Base-by-base conservation (phyloP, 2,113 vertebrate genomes). In the Vulpes vulpes region DNA sequence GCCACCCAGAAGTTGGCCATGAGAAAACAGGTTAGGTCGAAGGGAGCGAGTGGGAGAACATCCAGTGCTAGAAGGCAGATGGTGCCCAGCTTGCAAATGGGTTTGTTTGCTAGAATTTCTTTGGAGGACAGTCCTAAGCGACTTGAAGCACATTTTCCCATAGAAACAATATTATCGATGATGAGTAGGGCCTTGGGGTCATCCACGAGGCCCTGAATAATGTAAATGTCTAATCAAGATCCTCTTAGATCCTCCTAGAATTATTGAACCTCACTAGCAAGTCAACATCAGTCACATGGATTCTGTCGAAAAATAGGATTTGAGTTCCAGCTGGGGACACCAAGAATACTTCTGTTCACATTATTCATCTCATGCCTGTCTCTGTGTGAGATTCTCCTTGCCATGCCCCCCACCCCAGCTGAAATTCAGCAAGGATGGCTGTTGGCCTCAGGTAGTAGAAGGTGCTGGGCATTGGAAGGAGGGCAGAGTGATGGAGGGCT, bases 1-100 rank as follows among this genome's bases (percentile, higher is more conserved):
- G 92, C 95, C 97, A 98, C 97, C 97, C 98, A 98, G 96, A 81
- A 98, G 97, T 64, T 97, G 96, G 97, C 92, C 81, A 2, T 85
- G 78, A 87, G 90, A 84, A 98, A 95, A 89, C 97, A 98, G 97
- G 92, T 98, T 97, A 94, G 80, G 90, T 95, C 80, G 15, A 84
- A 64, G 90, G 89, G 69, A 86, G 25, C 2, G 3, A 93, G 38
- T 43, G 27, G 55, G 60, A 82, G 95, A 96, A 96, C 95, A 97
- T 87, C 90, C 87, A 35, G 96, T 97, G 86, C 96, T 95, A 62
- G 86, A 91, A 96, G 86, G 82, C 62, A 87, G 73, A 92, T 8
- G 1, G 81, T 98, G 59, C 90, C 95, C 90, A 67, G 81, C 74
- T 88, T 83, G 49, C 67, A 89, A 92, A 97, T 96, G 53, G 79